Base-by-base conservation (phyloP, 2,797 vertebrate genomes). In the Schizopygopsis malacanthus region DNA sequence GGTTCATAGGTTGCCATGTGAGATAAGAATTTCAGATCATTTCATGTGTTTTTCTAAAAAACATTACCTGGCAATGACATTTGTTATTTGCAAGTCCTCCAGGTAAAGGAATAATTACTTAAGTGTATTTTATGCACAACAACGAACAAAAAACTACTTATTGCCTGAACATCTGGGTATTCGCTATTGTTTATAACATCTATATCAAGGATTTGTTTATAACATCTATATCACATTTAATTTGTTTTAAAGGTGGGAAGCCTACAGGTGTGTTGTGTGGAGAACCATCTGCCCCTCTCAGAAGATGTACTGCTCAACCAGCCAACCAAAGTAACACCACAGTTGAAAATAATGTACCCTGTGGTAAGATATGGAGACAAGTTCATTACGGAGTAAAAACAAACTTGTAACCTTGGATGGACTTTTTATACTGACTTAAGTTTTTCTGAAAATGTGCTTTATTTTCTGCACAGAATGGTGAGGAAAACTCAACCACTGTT, bases 231-330 rank as follows among this genome's bases (percentile, higher is more conserved):
- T n/a, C n/a, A 28, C 12, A 33, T 81, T 56, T 43, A 6, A 63
- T 79, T 25, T 76, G 0, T 86, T 82, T 78, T 90, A 37, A 88
- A 96, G 95, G 95, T 86, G 95, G 95, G 63, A 95, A 95, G 88
- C 94, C 95, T 22, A 95, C 94, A 50, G 95, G 95, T 54, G 94
- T 96, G 59, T 90, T 96, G 79, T 95, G 95, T 87, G 95, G 95
- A 15, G 95, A 96, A 79, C 76, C 95, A 1, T 96, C 95, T 0
- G 95, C 95, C 22, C 95, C 95, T 0, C 92, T 95, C 79, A 94
- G 95, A 89, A 94, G 95, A 94, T 93, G 94, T 87, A 92, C 88
- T 22, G 91, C 92, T 88, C 92, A 92, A 43, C 45, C 73, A 83
- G 59, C 10, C 85, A 92, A 87, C 87, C 88, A 85, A 50, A 84